Conservation (phyloP, 2,797 vertebrate genomes). For the Cygnus olor region DNA sequence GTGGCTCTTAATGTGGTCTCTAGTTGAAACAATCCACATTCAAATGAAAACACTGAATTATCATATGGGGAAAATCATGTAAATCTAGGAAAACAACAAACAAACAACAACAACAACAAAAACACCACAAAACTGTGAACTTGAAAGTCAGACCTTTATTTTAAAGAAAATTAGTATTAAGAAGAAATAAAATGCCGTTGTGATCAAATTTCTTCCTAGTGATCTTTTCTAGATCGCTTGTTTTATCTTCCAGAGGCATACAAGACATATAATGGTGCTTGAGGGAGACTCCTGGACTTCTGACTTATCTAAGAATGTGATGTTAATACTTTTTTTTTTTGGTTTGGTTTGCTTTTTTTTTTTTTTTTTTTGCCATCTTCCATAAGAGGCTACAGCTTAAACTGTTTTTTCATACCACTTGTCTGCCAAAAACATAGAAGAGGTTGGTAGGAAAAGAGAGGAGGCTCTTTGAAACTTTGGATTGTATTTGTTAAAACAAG, state of each 20-base stretch:
- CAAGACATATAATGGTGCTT: background rate
- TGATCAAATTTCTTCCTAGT: background rate
- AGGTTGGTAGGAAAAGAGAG: background rate
- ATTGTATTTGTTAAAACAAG: slow-evolving; percentile 3
- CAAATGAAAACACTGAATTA: background rate
- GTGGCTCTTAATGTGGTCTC: background rate
- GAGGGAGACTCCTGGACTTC: background rate
- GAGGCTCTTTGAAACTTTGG: background rate
- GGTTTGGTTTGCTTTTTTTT: too few species aligned
- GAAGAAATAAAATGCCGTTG: background rate
- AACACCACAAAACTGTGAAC: background rate
- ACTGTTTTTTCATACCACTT: background rate
- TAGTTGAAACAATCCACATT: slow-evolving; percentile 7
- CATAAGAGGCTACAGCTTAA: background rate
- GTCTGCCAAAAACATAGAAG: background rate
- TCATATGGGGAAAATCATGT: background rate
- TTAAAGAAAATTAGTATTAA: background rate
- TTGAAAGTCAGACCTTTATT: background rate
- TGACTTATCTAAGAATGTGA: background rate
- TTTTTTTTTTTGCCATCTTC: background rate
- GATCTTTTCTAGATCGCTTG: background rate
- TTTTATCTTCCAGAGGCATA: background rate
- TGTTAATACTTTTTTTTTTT: too few species aligned
- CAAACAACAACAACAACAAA: background rate
- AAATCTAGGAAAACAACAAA: background rate